Percentiles rank a stretch among this genome's conserved stretches.
Conservation (phyloP, 2,113 vertebrate genomes). For the Amphiprion ocellaris region DNA sequence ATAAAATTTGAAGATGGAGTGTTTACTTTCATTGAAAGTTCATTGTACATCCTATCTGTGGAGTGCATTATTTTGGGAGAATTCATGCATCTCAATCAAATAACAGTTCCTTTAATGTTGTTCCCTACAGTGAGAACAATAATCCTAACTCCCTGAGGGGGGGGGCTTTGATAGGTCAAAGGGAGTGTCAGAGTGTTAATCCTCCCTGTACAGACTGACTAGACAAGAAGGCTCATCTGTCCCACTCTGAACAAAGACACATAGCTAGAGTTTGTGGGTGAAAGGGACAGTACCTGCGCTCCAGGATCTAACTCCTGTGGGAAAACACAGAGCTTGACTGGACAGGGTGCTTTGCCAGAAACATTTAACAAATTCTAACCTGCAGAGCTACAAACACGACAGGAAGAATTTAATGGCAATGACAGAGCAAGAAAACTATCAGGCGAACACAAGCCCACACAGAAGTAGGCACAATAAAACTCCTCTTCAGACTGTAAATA, state of each 20-base stretch:
- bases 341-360: no score
- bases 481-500: neutral
- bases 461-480: neutral
- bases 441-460: neutral
- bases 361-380: neutral
- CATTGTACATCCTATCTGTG: no score
- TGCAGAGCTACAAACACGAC: neutral
- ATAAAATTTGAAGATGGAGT: no score
- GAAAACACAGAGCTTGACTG: no score
- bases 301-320: neutral
- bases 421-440: no score
- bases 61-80: no score
- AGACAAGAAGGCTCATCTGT: neutral
- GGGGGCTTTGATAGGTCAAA: constrained; percentile 1
- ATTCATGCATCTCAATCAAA: no score
- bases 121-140: neutral
- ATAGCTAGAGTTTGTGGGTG: neutral
- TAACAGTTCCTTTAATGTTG: neutral
- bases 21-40: no score
- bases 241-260: neutral
- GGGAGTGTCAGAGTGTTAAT: neutral
- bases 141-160: neutral
- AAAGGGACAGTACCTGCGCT: neutral
- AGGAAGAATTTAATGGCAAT: neutral
- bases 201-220: neutral